These are phyloP conservation scores for Eucera pruinosa DNA, from an alignment of 2,888 invertebrate genomes.

Conservation along the genomic window DNA sequence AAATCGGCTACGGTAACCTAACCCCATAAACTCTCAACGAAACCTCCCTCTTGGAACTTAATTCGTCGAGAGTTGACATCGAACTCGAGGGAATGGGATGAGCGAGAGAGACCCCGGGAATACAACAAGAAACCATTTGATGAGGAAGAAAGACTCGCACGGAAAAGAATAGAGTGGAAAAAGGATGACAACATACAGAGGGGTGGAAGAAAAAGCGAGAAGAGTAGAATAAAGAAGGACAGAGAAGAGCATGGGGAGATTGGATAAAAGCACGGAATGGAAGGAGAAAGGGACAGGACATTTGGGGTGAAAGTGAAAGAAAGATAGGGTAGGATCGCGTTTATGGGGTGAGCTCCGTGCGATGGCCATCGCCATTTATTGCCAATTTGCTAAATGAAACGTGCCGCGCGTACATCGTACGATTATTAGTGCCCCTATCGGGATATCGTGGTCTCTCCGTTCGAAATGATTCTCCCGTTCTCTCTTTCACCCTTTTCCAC, in stretches of 20 bases:
- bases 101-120: slow-evolving; percentile 2
- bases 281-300: slow-evolving; percentile 12
- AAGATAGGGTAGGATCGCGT: slow-evolving; percentile 65
- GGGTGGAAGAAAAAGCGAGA: background rate
- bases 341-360: slow-evolving; percentile 74
- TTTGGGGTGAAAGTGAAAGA: slow-evolving; percentile 63
- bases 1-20: slow-evolving; percentile 77
- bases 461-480: slow-evolving; percentile 34
- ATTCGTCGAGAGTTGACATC: slow-evolving; percentile 79
- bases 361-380: slow-evolving; percentile 83
- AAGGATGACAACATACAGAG: background rate
- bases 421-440: slow-evolving; percentile 77
- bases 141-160: slow-evolving; percentile 11
- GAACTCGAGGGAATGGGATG: slow-evolving; percentile 35
- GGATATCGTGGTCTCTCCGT: slow-evolving; percentile 44
- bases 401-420: slow-evolving; percentile 79
- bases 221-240: slow-evolving; percentile 19
- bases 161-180: slow-evolving; percentile 12
- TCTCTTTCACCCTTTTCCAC: too few species aligned
- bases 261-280: background rate
- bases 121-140: background rate
- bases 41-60: slow-evolving; percentile 75
- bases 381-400: slow-evolving; percentile 84
- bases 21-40: slow-evolving; percentile 77
- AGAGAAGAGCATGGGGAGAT: slow-evolving; percentile 19